A percentile compares a stretch with the other conserved stretches of the same genome.
Conservation (phyloP, 2,113 vertebrate species). For the Alethe diademata region DNA sequence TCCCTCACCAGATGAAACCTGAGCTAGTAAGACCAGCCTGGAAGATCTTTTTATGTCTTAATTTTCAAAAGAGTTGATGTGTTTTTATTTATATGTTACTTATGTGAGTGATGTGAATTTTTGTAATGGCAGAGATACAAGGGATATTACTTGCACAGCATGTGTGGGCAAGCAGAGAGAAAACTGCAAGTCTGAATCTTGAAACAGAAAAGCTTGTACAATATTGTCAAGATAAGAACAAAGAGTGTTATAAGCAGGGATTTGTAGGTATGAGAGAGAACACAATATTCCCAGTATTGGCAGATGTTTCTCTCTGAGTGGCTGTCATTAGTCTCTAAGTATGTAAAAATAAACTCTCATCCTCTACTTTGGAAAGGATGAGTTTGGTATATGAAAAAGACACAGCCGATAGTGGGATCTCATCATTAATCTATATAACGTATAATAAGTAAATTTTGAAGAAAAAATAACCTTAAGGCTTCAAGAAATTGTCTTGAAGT, state of each 20-base stretch:
- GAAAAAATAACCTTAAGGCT: background rate
- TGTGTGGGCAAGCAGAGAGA: background rate
- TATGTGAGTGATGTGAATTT: background rate
- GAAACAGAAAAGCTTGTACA: background rate
- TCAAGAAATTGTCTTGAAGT: background rate
- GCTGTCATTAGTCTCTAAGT: background rate
- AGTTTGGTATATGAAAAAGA: background rate
- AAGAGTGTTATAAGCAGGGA: background rate
- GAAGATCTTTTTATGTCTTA: background rate
- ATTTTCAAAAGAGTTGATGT: background rate
- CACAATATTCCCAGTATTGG: background rate
- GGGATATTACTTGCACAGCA: background rate
- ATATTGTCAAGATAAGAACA: background rate
- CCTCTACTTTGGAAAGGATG: background rate
- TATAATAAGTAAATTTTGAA: background rate
- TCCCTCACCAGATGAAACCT: background rate
- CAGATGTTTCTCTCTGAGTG: background rate
- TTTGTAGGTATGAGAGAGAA: background rate
- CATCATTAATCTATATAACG: background rate
- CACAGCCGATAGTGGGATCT: background rate
- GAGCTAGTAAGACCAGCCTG: background rate
- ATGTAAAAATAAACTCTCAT: background rate
- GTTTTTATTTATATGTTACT: background rate
- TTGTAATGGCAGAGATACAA: background rate
- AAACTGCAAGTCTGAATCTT: background rate